A percentile compares a stretch with the other conserved stretches of the same genome.
Evolutionary conservation across 2,888 invertebrate genomes (phyloP).

Genomic region (Sphecodes monilicornis): DNA sequence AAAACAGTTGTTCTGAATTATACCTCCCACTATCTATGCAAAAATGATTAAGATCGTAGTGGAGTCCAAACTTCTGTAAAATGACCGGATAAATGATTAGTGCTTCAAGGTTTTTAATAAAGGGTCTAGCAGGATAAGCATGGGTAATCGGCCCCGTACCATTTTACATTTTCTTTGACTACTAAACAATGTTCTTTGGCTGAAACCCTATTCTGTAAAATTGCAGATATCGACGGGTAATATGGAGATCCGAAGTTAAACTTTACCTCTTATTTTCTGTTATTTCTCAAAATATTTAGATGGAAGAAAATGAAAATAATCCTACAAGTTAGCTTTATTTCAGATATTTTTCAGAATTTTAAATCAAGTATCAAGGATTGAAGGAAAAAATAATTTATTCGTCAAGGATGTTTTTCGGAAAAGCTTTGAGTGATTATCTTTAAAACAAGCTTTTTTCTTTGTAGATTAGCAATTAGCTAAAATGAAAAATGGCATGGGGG

Average conservation of each 20-base stretch:
- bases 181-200: too few relatives aligned
- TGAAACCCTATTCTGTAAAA: background rate
- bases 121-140: background rate
- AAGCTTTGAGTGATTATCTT: background rate
- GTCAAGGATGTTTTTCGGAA: too few relatives aligned
- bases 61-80: too few relatives aligned
- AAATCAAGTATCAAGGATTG: background rate
- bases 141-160: background rate
- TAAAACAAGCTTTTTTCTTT: background rate
- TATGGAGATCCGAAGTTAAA: background rate
- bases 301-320: background rate
- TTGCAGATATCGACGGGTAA: background rate
- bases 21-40: too few relatives aligned
- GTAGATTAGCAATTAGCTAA: too few relatives aligned
- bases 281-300: background rate
- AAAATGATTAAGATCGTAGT: too few relatives aligned
- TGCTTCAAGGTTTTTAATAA: conserved; percentile 25
- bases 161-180: background rate
- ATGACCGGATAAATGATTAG: background rate
- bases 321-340: background rate
- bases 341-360: background rate
- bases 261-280: background rate
- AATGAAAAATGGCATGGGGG: background rate
- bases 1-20: too few relatives aligned
- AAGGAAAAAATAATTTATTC: background rate